Percentiles rank a stretch among this genome's conserved stretches.
These are phyloP conservation scores for Toxostoma redivivum DNA, from an alignment of 2,113 vertebrate species.

Conservation along the genomic window DNA sequence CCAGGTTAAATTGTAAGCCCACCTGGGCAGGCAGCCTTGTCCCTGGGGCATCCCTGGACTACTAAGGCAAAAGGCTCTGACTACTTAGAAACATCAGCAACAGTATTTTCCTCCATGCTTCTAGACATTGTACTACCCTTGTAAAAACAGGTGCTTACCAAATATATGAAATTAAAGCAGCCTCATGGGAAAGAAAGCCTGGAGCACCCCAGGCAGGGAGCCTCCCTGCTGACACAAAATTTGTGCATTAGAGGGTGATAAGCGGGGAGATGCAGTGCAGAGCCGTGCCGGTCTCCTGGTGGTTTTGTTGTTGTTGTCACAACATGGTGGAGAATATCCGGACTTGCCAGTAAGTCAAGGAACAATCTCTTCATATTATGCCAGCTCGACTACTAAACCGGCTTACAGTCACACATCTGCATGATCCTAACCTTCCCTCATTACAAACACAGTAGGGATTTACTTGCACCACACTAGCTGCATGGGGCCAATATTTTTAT, in stretches of 20 bases:
- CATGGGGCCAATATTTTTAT: conserved; percentile 72
- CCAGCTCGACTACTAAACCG: conserved; percentile 59
- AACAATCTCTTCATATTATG: conserved; percentile 74
- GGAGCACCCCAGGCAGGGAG: neutral
- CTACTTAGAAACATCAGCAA: neutral
- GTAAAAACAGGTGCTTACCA: neutral
- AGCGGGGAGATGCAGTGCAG: neutral
- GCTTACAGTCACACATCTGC: conserved; percentile 69
- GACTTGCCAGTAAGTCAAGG: conserved; percentile 61
- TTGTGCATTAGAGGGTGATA: conserved; percentile 50
- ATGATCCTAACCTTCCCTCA: conserved; percentile 69
- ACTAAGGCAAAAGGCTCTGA: neutral
- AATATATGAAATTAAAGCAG: neutral
- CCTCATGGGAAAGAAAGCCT: neutral
- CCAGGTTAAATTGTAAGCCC: neutral
- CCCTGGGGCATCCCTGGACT: neutral
- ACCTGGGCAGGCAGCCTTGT: neutral
- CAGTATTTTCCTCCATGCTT: neutral
- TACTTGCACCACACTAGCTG: conserved; percentile 58
- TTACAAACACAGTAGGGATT: conserved; percentile 71
- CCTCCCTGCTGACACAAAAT: conserved; percentile 31
- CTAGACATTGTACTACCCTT: neutral
- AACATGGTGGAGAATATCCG: conserved; percentile 52
- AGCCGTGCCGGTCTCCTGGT: neutral
- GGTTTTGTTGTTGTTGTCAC: conserved; percentile 29